These are phyloP conservation scores for Pseudorasbora parva DNA, from an alignment of 2,113 vertebrate genomes.

Conservation along the genomic window DNA sequence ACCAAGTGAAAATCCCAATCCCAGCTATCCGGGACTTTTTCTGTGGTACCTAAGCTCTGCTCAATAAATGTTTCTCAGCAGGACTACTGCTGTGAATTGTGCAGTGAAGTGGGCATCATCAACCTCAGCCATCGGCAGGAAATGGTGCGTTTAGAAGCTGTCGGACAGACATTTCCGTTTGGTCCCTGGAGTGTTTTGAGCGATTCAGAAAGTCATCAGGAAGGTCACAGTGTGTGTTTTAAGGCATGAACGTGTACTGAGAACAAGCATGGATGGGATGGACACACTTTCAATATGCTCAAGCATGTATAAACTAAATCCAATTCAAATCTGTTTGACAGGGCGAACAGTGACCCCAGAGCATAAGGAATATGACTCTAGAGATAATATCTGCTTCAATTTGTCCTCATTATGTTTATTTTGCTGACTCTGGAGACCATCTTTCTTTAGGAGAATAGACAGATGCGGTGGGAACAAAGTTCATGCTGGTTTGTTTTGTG, in stretches of 20 bases:
- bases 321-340: not conserved
- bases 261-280: not conserved
- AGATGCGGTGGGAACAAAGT: not conserved
- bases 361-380: not conserved
- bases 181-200: conserved; percentile 9
- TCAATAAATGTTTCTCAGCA: not conserved
- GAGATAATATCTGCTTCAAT: not conserved
- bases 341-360: not conserved
- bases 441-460: not conserved
- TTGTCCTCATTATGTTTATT: not conserved
- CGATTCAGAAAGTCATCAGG: not conserved
- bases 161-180: not conserved
- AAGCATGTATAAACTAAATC: conserved; percentile 1
- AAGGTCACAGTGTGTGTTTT: conserved; percentile 1
- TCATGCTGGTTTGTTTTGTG: not conserved
- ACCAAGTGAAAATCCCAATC: not conserved
- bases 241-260: conserved; percentile 15
- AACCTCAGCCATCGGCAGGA: not conserved
- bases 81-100: not conserved
- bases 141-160: conserved; percentile 32
- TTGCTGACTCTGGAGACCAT: not conserved
- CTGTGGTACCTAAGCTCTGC: not conserved
- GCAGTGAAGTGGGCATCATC: not conserved
- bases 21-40: not conserved
- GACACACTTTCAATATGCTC: not conserved